Conservation (phyloP, 2,797 vertebrate species). For the Graptemys geographica region DNA sequence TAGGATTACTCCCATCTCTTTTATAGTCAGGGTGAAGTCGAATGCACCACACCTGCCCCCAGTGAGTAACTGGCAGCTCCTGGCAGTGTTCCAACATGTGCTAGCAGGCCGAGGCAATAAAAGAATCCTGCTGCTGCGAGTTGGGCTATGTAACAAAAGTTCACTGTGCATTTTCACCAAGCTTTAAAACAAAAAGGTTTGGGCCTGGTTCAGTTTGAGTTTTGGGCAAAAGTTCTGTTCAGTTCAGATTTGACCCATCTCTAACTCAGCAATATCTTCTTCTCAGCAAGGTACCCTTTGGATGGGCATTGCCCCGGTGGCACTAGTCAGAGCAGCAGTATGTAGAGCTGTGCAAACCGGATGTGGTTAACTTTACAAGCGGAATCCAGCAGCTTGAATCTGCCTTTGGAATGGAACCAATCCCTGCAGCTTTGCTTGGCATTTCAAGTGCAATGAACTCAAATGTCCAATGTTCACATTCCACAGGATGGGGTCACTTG, state of each 20-base stretch:
- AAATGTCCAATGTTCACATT: background rate
- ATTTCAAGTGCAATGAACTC: background rate
- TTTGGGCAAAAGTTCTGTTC: background rate
- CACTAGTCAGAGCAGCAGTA: background rate
- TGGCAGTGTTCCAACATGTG: background rate
- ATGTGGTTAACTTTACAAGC: background rate
- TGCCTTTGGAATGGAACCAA: background rate
- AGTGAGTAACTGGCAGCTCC: constrained; percentile 24
- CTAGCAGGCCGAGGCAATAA: background rate
- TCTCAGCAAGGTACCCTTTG: background rate
- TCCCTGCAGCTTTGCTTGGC: accelerated
- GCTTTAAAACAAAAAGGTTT: background rate
- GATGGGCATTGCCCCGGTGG: background rate
- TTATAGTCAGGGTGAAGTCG: background rate
- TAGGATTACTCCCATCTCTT: background rate
- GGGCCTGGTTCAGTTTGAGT: background rate
- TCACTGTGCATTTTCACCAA: constrained; percentile 41
- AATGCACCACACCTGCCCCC: constrained; percentile 7
- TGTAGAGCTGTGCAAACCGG: background rate
- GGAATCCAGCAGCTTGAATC: background rate
- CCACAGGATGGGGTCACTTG: background rate
- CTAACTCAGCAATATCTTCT: background rate
- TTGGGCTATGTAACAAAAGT: constrained; percentile 41
- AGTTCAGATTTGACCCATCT: background rate
- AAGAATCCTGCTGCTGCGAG: constrained; percentile 9